Base-by-base conservation (phyloP, 2,888 invertebrate genomes). In the Rhorus exstirpatorius region DNA sequence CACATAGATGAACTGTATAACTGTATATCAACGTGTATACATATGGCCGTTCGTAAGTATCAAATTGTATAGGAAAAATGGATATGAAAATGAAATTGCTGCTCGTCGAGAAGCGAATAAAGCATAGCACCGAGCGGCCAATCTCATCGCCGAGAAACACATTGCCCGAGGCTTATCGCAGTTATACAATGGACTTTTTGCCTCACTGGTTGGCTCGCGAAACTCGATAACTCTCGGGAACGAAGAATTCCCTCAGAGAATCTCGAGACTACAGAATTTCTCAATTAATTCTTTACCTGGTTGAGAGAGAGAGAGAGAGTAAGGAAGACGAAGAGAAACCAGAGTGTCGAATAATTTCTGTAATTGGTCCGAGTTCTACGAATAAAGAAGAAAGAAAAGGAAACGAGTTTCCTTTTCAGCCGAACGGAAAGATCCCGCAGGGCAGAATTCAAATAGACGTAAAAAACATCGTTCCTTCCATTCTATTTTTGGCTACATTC, bases 21-120 rank as follows among this genome's bases (percentile, higher is more conserved):
- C 3, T 7, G 8, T 3, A 38, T 26, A 68, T 31, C 14, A 55
- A 55, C 17, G 3, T 35, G n/a, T 3, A 61, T 53, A 19, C 41
- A 35, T 63, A 8, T 24, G 53, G 46, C 19, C 41, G 12, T 26
- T 78, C 31, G 38, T 38, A 8, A n/a, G 35, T 49, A 44, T 31
- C 1, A 65, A 31, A 35, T 44, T 31, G 26, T 24, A 35, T 17
- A 1, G 41, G 35, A 14, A 61, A 79, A 70, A 75, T 75, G 55
- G 81, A 44, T 44, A 58, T 51, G 78, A 79, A 75, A 79, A 79
- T 70, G 68, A 74, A 82, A 79, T 82, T 46, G 35, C 17, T 58
- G 38, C 19, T 17, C 55, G 53, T 38, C 41, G 51, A 1, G 24
- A 51, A 26, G n/a, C 21, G 12, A 17, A 17, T 78, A 41, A 74